Evolutionary conservation across 2,113 vertebrate genomes (phyloP), one percentile per base, ranked within the genome.

Genomic region (Crotalus tigris): DNA sequence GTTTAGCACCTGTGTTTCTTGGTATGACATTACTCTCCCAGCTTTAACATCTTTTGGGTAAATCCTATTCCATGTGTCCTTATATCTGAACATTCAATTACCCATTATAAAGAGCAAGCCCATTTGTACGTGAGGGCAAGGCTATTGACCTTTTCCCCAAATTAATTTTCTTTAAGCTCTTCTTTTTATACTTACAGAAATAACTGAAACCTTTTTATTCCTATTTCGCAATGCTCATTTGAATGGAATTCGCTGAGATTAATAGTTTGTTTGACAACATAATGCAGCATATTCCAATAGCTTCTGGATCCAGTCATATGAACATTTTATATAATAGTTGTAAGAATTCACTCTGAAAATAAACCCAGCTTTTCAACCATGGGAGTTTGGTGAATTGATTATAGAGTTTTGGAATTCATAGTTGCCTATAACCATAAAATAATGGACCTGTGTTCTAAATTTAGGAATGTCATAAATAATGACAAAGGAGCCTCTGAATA

Each of bases 401-500:
- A 64, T 6, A 24, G 19, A 49, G 2, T 39, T 86, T 86, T 91
- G 39, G 15, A 86, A 29, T 86, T 87, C 12, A 51, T 51, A 51
- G 8, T 51, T 86, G 54, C 8, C 85, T 21, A 53, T 53, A 46
- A 21, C 3, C 85, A 88, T 64, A 58, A 55, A 87, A 33, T 12
- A 61, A 87, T 92, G n/a, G n/a, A 4, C 12, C 2, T 91, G 58
- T 87, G 58, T 58, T 11, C 7, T 6, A 51, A 61, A 19, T 88
- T 13, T 19, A 21, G 9, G 7, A 46, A 61, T 90, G 11, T 59
- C 51, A 39, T 64, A 26, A 87, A 39, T 61, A 69, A 88, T 69
- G n/a, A 44, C 85, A 91, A 89, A 94, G 29, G 26, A 75, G 3
- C 69, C 93, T 91, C 44, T 53, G 61, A 4, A 15, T 94, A 91